Evolutionary conservation across 2,888 invertebrate species (phyloP), one percentile per base, ranked within the genome.

Genomic region (Rutpela maculata): DNA sequence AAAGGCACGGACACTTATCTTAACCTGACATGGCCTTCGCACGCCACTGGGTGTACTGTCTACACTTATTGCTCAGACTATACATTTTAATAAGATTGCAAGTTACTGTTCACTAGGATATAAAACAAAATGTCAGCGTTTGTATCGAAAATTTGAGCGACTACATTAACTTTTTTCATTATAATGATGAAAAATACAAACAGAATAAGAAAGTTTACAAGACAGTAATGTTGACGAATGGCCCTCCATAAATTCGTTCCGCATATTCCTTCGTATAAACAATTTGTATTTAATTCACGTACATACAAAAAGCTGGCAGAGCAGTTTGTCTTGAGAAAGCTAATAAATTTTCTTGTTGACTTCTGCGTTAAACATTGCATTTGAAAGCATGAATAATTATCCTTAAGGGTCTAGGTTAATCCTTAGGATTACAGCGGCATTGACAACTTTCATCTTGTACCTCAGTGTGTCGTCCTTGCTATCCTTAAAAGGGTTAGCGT

Each of bases 261-360:
- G n/a, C 59, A 19, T 22, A 19, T 59, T 59, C 22, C 59, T 19
- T 12, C 19, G 19, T 59, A 19, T 56, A 66, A 50, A 50, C 66
- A 67, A 55, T 56, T 10, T 26, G 22, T 56, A 22, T 67, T 67
- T 55, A 55, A 67, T 67, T 67, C 31, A 63, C 55, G 55, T n/a
- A 26, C n/a, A 19, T 11, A 19, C 67, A 26, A 56, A 67, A 67
- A 67, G 65, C 55, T 55, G n/a, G 67, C 17, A 43, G 2, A 22
- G 35, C 74, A 60, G 22, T 74, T 38, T 38, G 38, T 74, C 60
- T 73, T 60, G 70, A 60, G 59, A 70, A 57, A 35, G 19, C 19
- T 67, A 67, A 60, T 74, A 60, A 74, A 67, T 74, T 59, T 59
- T 67, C 59, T 35, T 67, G 74, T 59, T 57, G 67, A 74, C 67